Percentiles rank a stretch among this genome's conserved stretches.
phyloP scores from a whole-genome alignment of 2,113 vertebrate genomes.

The Elaphurus davidianus region DNA sequence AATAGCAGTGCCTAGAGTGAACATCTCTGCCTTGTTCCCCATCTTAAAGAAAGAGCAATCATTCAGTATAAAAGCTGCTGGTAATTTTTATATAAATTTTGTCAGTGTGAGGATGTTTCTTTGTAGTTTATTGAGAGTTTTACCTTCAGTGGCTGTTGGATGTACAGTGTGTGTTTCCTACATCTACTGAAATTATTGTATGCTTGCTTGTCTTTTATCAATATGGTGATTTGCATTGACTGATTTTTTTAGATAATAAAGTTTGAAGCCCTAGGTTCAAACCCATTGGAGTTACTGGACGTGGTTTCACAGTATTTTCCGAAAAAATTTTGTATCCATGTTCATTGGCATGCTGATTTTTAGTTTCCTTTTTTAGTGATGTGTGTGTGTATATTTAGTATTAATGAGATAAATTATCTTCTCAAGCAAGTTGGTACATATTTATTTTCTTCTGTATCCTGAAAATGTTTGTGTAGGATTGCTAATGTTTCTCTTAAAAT shows the following conservation, averaged over 20 bases:
- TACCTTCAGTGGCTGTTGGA: not conserved
- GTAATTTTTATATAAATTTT: not conserved
- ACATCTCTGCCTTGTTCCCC: not conserved
- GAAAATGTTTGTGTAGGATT: not conserved
- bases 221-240: not conserved
- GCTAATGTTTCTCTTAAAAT: not conserved
- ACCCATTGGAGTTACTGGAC: not conserved
- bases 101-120: not conserved
- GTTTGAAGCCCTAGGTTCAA: not conserved
- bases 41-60: not conserved
- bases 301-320: not conserved
- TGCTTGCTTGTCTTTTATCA: not conserved
- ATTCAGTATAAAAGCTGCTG: not conserved
- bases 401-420: not conserved
- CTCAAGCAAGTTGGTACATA: not conserved
- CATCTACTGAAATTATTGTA: not conserved
- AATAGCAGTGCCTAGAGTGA: not conserved
- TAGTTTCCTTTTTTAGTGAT: not conserved
- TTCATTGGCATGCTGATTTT: not conserved
- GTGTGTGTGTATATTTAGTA: not conserved
- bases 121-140: not conserved
- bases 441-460: not conserved
- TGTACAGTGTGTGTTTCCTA: not conserved
- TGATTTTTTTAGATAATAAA: not conserved
- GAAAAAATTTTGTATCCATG: not conserved